Evolutionary conservation across 2,113 vertebrate species (phyloP).

Genomic region (Macquaria ambigua): DNA sequence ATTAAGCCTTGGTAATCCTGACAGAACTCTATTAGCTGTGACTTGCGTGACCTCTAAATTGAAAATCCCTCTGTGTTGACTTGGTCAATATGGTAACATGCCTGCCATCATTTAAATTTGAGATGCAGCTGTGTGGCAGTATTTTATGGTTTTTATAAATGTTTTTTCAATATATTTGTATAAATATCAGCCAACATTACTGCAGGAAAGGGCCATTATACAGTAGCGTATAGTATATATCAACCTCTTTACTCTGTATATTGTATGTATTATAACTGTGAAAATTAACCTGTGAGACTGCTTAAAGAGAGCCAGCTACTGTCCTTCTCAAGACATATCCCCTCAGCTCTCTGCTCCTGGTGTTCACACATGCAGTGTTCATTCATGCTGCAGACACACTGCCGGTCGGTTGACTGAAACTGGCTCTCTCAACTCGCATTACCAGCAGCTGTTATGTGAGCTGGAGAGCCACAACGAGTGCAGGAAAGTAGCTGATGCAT

Average conservation of each 20-base stretch:
- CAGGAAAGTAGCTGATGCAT: conserved; percentile 31
- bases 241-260: background rate
- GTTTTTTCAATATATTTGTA: background rate
- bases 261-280: background rate
- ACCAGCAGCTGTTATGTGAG: conserved; percentile 49
- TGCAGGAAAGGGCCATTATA: background rate
- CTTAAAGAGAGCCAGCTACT: background rate
- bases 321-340: background rate
- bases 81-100: conserved; percentile 28
- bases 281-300: background rate
- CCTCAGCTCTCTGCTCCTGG: conserved; percentile 6
- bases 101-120: conserved; percentile 1
- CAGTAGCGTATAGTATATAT: background rate
- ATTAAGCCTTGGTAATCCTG: conserved; percentile 73
- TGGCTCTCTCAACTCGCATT: conserved; percentile 30
- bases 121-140: background rate
- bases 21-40: conserved; percentile 66
- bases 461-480: conserved; percentile 14
- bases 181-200: background rate
- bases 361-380: conserved; percentile 35
- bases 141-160: background rate
- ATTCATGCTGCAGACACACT: conserved; percentile 52
- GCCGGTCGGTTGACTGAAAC: conserved; percentile 16
- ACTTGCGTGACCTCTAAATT: conserved; percentile 65
- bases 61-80: conserved; percentile 47